These are phyloP conservation scores for Chauna torquata DNA, from an alignment of 2,113 vertebrate genomes.

Conservation along the genomic window DNA sequence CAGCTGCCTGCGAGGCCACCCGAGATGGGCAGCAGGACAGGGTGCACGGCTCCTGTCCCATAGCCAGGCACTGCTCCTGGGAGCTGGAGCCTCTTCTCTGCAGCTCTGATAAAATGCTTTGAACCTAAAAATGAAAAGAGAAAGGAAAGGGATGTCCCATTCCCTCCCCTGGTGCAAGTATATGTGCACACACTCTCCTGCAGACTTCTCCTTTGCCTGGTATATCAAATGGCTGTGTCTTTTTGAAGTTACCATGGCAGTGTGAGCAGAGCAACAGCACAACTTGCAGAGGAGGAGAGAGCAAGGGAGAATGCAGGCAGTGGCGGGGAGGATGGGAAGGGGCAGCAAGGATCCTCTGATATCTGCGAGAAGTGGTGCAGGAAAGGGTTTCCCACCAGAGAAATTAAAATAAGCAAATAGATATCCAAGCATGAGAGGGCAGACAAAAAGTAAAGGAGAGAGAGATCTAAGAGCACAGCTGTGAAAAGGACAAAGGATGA, in stretches of 20 bases:
- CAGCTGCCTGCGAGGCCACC: not conserved
- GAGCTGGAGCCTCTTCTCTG: not conserved
- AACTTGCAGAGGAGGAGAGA: not conserved
- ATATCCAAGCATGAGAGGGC: constrained; percentile 51
- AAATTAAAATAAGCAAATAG: constrained; percentile 66
- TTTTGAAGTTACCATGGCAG: constrained; percentile 61
- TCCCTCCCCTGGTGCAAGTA: not conserved
- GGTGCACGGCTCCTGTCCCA: not conserved
- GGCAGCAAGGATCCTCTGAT: constrained; percentile 24
- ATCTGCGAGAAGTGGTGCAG: not conserved
- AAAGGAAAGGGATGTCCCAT: constrained; percentile 1
- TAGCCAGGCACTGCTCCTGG: accelerated
- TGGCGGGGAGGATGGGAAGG: not conserved
- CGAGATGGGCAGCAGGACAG: accelerated
- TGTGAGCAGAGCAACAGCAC: constrained; percentile 31
- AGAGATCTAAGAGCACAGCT: not conserved
- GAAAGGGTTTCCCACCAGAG: not conserved
- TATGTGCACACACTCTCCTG: not conserved
- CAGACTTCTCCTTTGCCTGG: not conserved
- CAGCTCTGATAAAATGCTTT: not conserved
- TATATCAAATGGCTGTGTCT: constrained; percentile 31
- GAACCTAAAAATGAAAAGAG: constrained; percentile 18
- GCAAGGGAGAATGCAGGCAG: accelerated
- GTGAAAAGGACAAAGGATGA: not conserved
- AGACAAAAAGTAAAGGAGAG: constrained; percentile 37